Evolutionary conservation across 2,797 vertebrate genomes (phyloP).

Genomic region (Melanotaenia pygmaea): DNA sequence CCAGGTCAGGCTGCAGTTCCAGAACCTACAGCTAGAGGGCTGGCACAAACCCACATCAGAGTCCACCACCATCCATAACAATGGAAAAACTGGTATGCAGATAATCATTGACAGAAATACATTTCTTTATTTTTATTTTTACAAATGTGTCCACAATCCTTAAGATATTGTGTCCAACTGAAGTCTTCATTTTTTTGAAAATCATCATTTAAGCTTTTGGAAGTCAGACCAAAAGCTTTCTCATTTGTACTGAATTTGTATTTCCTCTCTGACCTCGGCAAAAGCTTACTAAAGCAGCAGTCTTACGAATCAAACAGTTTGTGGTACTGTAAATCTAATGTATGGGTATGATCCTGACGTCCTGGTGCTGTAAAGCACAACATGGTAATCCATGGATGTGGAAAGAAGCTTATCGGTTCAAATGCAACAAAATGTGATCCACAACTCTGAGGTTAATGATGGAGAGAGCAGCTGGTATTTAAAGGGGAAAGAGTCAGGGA

Average conservation of each 20-base stretch:
- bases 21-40: constrained; percentile 90
- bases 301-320: not conserved
- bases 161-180: not conserved
- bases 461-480: constrained; percentile 44
- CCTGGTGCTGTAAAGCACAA: constrained; percentile 10
- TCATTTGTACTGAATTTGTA: not conserved
- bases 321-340: constrained; percentile 6
- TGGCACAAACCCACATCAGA: constrained; percentile 79
- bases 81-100: constrained; percentile 92
- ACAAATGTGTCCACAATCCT: not conserved
- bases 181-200: not conserved
- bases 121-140: not conserved
- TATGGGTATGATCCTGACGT: constrained; percentile 24
- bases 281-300: constrained; percentile 7
- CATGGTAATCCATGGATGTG: constrained; percentile 36
- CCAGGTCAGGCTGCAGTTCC: constrained; percentile 92
- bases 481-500: constrained; percentile 31
- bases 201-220: not conserved
- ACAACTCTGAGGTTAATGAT: constrained; percentile 47
- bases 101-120: not conserved
- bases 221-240: not conserved
- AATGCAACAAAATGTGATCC: constrained; percentile 20
- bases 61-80: constrained; percentile 87
- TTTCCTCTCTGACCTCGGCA: constrained; percentile 1
- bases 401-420: constrained; percentile 56